These are phyloP conservation scores for Vulpes lagopus DNA, from an alignment of 2,113 vertebrate genomes.

Conservation along the genomic window DNA sequence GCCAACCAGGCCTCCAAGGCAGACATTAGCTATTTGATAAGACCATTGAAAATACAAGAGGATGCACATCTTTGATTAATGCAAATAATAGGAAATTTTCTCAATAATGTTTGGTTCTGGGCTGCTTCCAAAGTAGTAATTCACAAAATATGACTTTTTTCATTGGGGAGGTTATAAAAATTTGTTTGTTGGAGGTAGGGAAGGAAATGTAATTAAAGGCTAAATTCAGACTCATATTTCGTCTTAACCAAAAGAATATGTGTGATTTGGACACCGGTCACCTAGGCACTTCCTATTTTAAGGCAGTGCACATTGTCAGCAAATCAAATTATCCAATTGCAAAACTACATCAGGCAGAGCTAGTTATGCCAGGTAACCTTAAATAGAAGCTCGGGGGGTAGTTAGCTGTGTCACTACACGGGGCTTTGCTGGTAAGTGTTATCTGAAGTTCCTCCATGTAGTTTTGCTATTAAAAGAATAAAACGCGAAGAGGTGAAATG, in stretches of 20 bases:
- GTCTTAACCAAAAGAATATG: constrained; percentile 89
- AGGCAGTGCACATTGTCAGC: constrained; percentile 86
- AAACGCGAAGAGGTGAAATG: constrained; percentile 92
- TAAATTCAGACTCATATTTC: constrained; percentile 89
- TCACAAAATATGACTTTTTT: constrained; percentile 87
- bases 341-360: constrained; percentile 87
- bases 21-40: constrained; percentile 71
- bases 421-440: constrained; percentile 86
- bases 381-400: constrained; percentile 86
- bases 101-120: constrained; percentile 83
- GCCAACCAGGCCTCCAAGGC: not conserved
- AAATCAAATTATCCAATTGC: constrained; percentile 87
- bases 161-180: constrained; percentile 87
- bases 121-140: constrained; percentile 85
- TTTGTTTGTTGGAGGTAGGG: constrained; percentile 89
- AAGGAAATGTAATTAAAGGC: constrained; percentile 91
- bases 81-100: constrained; percentile 87
- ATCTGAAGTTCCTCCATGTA: constrained; percentile 89
- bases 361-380: constrained; percentile 88
- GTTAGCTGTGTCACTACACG: constrained; percentile 86
- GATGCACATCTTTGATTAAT: constrained; percentile 78
- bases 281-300: constrained; percentile 88
- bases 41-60: constrained; percentile 57
- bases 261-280: constrained; percentile 89
- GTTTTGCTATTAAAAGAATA: constrained; percentile 88